phyloP scores from a whole-genome alignment of 2,797 vertebrate species.

The Cossypha caffra region DNA sequence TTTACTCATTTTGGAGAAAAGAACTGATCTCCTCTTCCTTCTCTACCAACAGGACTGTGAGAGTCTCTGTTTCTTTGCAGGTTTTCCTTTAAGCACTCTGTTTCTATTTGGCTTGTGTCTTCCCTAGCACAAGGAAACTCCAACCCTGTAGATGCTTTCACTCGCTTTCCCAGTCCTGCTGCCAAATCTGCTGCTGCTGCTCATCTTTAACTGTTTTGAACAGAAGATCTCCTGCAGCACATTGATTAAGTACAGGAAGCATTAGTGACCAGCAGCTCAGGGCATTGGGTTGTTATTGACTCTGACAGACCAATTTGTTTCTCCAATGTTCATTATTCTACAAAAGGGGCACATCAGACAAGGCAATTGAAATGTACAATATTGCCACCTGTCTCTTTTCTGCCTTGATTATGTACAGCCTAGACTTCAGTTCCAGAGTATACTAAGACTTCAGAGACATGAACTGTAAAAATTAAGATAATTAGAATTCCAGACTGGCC shows the following conservation, averaged over 20 bases:
- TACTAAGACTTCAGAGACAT: neutral
- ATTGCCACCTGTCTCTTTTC: slow-evolving; percentile 48
- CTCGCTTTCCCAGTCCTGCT: neutral
- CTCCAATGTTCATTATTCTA: slow-evolving; percentile 52
- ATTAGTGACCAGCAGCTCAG: slow-evolving; percentile 43
- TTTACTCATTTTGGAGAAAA: neutral
- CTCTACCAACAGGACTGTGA: neutral
- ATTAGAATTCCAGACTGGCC: slow-evolving; percentile 40
- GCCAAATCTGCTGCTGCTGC: slow-evolving; percentile 25
- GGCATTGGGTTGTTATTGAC: slow-evolving; percentile 46
- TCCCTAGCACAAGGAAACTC: neutral
- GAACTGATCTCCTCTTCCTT: neutral
- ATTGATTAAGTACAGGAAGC: slow-evolving; percentile 52
- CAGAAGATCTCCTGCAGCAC: slow-evolving; percentile 33
- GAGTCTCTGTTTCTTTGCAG: neutral
- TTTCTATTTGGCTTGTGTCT: neutral
- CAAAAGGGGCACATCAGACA: slow-evolving; percentile 44
- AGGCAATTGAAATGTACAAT: slow-evolving; percentile 47
- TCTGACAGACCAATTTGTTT: slow-evolving; percentile 67
- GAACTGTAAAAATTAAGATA: slow-evolving; percentile 36
- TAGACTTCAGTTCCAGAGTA: neutral
- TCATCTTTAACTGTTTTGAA: slow-evolving; percentile 46
- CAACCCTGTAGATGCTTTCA: neutral
- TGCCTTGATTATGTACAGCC: slow-evolving; percentile 34
- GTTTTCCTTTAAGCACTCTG: neutral